A percentile compares a stretch with the other conserved stretches of the same genome.
These are phyloP conservation scores for Nephotettix cincticeps DNA, from an alignment of 1,140 invertebrate species.

Conservation along the genomic window DNA sequence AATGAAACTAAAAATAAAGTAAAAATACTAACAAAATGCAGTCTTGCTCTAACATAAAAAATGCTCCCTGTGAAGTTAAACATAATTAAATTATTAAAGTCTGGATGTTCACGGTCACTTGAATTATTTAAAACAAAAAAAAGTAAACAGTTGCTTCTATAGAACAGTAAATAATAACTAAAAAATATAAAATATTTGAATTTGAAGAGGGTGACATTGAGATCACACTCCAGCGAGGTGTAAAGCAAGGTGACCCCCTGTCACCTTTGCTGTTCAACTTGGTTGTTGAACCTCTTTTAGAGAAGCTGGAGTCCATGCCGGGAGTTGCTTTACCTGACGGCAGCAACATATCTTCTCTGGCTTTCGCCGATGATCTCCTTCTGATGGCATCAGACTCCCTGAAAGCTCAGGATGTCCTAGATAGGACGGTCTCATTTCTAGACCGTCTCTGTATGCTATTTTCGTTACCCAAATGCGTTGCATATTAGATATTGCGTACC, in stretches of 20 bases:
- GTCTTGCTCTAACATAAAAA: too few relatives aligned
- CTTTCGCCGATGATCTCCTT: constrained; percentile 31
- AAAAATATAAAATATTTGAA: too few relatives aligned
- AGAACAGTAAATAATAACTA: too few relatives aligned
- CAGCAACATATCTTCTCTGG: constrained; percentile 4
- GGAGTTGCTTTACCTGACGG: background rate
- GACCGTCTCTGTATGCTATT: background rate
- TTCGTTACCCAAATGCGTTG: constrained; percentile 23
- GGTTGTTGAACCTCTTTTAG: constrained; percentile 40
- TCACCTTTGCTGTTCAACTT: constrained; percentile 44
- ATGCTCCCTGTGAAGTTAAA: too few relatives aligned
- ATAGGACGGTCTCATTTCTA: background rate
- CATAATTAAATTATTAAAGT: too few relatives aligned
- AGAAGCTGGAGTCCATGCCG: background rate
- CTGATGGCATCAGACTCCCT: constrained; percentile 5
- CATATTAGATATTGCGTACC: constrained; percentile 7
- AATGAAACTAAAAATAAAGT: too few relatives aligned
- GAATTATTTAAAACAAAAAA: too few relatives aligned
- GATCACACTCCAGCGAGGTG: constrained; percentile 33
- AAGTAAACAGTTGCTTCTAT: too few relatives aligned
- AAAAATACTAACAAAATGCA: too few relatives aligned
- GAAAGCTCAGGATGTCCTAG: background rate
- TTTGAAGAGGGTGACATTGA: background rate
- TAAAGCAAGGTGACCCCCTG: constrained; percentile 45
- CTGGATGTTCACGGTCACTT: too few relatives aligned